Base-by-base conservation (phyloP, 2,888 invertebrate species). In the Euphydryas editha region DNA sequence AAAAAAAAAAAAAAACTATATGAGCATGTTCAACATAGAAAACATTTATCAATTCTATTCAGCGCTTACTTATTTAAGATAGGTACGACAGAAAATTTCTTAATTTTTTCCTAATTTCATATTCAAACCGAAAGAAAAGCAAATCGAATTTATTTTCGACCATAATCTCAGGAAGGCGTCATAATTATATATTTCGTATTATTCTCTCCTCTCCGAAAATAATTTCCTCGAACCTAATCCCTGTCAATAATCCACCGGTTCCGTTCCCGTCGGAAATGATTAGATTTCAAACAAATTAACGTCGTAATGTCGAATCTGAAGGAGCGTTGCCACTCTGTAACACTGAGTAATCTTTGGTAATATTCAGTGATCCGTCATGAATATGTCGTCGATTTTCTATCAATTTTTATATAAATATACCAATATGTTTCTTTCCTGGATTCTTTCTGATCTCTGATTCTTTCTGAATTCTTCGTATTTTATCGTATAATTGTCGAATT, bases 221-320 rank as follows among this genome's bases (percentile, higher is more conserved):
- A 68, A 70, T 68, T 68, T 70, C 59, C 54, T 56, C 51, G 36
- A 49, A 20, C 65, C 44, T 68, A 65, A 70, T 70, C 70, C 70
- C 70, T 62, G 68, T 70, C 65, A 70, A 68, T 68, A 68, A 68
- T 68, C 70, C 60, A 44, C 30, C 62, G 59, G 65, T 68, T 61
- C 65, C 61, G 68, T 58, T 62, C 65, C 37, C 65, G 65, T 42
- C 70, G 65, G 68, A 70, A 65, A 65, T 70, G 68, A 70, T 70
- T 65, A 65, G 68, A 67, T 68, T 65, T 65, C 68, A 58, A 61
- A 59, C 65, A 60, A 70, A 70, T 70, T 70, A 70, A 65, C 62
- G 68, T 68, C 70, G 62, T 70, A 68, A 65, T 60, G 68, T 70
- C 70, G 62, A 70, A 60, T 63, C 57, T 57, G 60, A 67, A 56